Base-by-base conservation (phyloP, 2,888 invertebrate genomes). In the Temnothorax rugatulus region DNA sequence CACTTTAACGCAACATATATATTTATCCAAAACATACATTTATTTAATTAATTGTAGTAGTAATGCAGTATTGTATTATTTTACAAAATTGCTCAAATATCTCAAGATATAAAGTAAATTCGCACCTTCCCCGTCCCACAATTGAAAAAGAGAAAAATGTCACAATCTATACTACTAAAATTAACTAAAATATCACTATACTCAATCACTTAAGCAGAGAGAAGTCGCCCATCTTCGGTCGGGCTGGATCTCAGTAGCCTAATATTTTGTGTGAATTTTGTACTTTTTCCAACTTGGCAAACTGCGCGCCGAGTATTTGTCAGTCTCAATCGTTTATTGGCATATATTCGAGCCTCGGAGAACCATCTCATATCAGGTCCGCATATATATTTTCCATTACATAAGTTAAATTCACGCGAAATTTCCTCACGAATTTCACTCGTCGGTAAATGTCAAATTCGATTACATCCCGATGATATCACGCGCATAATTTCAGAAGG, bases 401-500 rank as follows among this genome's bases (percentile, higher is more conserved):
- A 38, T 9, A 38, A 50, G 25, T 44, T 41, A 59, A 57, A 25
- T 71, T 34, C 57, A 29, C 25, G 57, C 18, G 25, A 25, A 66
- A 25, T 29, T 54, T 25, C 13, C 38, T 9, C 29, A 9, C 15
- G 21, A 57, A 44, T 44, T 77, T 34, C 34, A 66, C 52, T 21
- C 54, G 15, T 64, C 29, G 69, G 29, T 21, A 66, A 86, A 76
- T 76, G 61, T 86, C 75, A 74, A 66, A 61, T 54, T 52, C 54
- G 34, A 71, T 71, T 73, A 57, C 63, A 38, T 41, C 59, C 61
- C 57, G 71, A 50, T 83, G 81, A 82, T 79, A 71, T 85, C 76
- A 77, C 47, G 52, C 34, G 44, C 69, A 71, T 76, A 73, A 82
- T 82, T 79, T 73, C 59, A 71, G 76, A 66, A 82, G 75, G 61